Conservation (phyloP, 2,888 invertebrate genomes). For the Nephrotoma guestfalica region DNA sequence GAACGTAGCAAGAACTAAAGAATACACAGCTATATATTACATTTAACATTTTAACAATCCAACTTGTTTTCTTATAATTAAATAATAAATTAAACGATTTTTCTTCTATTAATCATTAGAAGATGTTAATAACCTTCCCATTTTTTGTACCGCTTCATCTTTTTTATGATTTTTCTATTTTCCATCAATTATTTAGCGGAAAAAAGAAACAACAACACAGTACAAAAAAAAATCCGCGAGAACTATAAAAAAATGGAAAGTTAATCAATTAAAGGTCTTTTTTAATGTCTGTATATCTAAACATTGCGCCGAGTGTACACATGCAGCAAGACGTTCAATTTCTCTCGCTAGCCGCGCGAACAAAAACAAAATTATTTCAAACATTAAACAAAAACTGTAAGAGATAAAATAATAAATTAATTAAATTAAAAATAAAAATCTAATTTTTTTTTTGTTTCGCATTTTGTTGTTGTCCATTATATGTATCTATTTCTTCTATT, state of each 20-base stretch:
- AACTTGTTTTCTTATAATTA: not conserved
- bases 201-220: no score
- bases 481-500: not conserved
- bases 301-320: not conserved
- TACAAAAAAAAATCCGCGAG: not conserved
- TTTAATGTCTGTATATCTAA: not conserved
- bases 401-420: not conserved
- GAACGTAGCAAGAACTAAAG: not conserved
- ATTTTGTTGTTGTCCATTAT: not conserved
- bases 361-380: not conserved
- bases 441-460: not conserved
- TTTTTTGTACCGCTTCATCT: not conserved
- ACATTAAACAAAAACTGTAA: not conserved
- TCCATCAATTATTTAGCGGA: not conserved
- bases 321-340: not conserved
- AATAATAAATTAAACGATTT: not conserved
- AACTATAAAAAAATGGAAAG: not conserved
- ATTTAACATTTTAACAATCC: not conserved
- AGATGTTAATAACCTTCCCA: not conserved
- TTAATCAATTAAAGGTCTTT: not conserved
- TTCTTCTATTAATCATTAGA: not conserved
- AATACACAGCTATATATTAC: not conserved
- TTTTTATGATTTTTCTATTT: not conserved
- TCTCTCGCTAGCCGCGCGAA: not conserved
- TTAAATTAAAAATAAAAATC: not conserved